These are phyloP conservation scores for Lasiommata megera DNA, from an alignment of 2,888 invertebrate species.

Conservation along the genomic window DNA sequence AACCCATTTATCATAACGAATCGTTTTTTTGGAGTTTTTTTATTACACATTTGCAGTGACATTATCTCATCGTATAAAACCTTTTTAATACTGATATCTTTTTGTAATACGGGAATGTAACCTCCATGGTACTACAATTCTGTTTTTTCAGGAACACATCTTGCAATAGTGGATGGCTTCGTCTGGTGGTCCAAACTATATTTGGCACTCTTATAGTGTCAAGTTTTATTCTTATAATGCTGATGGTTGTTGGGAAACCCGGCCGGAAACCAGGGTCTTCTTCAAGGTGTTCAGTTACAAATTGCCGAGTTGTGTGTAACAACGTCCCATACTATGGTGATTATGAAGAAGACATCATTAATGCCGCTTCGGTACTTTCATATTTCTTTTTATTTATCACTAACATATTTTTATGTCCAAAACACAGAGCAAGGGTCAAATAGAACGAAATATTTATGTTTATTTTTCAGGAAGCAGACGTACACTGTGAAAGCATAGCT, in stretches of 20 bases:
- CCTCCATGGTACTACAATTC: background rate
- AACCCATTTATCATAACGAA: too few relatives aligned
- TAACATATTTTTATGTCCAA: too few relatives aligned
- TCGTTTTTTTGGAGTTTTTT: too few relatives aligned
- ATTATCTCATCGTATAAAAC: too few relatives aligned
- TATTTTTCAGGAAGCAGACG: slow-evolving; percentile 51
- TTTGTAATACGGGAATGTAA: too few relatives aligned
- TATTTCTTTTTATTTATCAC: background rate
- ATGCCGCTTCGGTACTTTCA: slow-evolving; percentile 48
- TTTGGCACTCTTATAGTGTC: slow-evolving; percentile 60
- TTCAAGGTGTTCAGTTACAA: slow-evolving; percentile 39
- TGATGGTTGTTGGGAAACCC: slow-evolving; percentile 47
- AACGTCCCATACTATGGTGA: slow-evolving; percentile 44
- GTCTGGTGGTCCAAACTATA: slow-evolving; percentile 52
- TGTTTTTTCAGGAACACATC: slow-evolving; percentile 53
- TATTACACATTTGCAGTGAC: too few relatives aligned
- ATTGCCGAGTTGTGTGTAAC: slow-evolving; percentile 53
- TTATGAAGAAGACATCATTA: slow-evolving; percentile 48
- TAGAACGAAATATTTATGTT: too few relatives aligned
- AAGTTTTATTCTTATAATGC: slow-evolving; percentile 61
- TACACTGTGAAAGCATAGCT: slow-evolving; percentile 43
- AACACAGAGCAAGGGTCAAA: too few relatives aligned
- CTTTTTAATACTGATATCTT: too few relatives aligned
- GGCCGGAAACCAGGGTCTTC: background rate
- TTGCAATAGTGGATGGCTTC: slow-evolving; percentile 63